phyloP scores from a whole-genome alignment of 1,140 invertebrate species.

The Probaryconus sp. region DNA sequence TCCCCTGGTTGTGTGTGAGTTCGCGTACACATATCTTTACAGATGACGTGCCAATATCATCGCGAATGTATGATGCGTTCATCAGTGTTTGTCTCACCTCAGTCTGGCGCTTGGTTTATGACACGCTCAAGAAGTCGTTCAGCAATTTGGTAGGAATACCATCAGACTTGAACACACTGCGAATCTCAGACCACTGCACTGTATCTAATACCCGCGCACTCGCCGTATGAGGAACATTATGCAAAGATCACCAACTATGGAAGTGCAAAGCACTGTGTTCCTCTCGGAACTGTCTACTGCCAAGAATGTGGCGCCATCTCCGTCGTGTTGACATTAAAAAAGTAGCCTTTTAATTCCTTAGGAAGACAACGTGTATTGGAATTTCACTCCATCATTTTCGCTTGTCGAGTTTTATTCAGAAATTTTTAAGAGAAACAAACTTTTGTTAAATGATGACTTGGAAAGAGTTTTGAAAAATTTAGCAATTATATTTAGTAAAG shows the following conservation, averaged over 20 bases:
- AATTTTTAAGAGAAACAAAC: too few species aligned
- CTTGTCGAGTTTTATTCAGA: too few species aligned
- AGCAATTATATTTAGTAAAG: too few species aligned
- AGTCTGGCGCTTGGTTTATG: slow-evolving; percentile 38
- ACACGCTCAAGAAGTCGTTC: slow-evolving; percentile 16
- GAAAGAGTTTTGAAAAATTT: too few species aligned
- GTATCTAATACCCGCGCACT: slow-evolving; percentile 68
- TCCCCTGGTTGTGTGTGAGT: not conserved
- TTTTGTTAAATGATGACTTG: too few species aligned
- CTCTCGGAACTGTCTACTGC: slow-evolving; percentile 44
- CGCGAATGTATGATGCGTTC: not conserved
- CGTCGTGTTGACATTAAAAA: not conserved
- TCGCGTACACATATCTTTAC: not conserved
- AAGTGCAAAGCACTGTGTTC: slow-evolving; percentile 46
- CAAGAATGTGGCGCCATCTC: slow-evolving; percentile 70
- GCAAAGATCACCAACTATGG: slow-evolving; percentile 72
- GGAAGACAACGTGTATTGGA: too few species aligned
- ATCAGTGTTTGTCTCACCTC: slow-evolving; percentile 48
- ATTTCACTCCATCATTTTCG: too few species aligned
- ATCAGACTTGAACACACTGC: slow-evolving; percentile 50
- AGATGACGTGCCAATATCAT: slow-evolving; percentile 39
- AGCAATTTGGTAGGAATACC: not conserved
- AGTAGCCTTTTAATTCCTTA: too few species aligned
- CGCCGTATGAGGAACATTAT: slow-evolving; percentile 65
- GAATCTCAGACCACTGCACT: slow-evolving; percentile 59